These are phyloP conservation scores for Camponotus floridanus DNA, from an alignment of 1,140 invertebrate genomes.

Conservation along the genomic window DNA sequence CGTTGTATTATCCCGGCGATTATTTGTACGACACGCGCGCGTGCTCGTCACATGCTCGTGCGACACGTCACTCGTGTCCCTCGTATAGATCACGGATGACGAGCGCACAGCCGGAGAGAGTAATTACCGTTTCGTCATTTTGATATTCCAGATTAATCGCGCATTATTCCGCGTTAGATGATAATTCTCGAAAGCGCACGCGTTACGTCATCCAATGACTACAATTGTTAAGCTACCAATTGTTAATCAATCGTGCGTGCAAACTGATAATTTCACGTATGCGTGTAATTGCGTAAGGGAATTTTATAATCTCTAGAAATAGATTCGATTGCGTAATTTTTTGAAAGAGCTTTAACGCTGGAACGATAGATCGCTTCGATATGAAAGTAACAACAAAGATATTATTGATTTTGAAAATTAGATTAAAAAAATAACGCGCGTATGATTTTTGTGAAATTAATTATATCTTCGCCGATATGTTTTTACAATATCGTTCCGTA, in stretches of 20 bases:
- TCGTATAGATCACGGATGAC: conserved; percentile 47
- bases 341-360: too few species aligned
- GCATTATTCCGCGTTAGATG: conserved; percentile 35
- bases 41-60: conserved; percentile 15
- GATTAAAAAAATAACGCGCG: not conserved
- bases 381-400: not conserved
- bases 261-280: conserved; percentile 9
- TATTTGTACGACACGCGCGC: conserved; percentile 22
- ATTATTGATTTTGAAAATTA: not conserved
- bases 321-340: too few species aligned
- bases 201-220: conserved; percentile 25
- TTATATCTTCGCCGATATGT: not conserved
- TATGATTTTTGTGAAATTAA: not conserved
- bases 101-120: conserved; percentile 14
- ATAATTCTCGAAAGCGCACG: conserved; percentile 45
- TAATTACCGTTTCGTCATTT: conserved; percentile 62
- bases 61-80: conserved; percentile 30
- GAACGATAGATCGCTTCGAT: too few species aligned
- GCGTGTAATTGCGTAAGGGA: not conserved
- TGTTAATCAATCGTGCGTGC: conserved; percentile 4
- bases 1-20: conserved; percentile 16
- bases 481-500: too few species aligned
- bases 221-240: conserved; percentile 40
- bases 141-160: conserved; percentile 60
- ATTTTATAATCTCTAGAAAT: not conserved